Evolutionary conservation across 2,113 vertebrate species (phyloP).

Genomic region (Tauraco erythrolophus): DNA sequence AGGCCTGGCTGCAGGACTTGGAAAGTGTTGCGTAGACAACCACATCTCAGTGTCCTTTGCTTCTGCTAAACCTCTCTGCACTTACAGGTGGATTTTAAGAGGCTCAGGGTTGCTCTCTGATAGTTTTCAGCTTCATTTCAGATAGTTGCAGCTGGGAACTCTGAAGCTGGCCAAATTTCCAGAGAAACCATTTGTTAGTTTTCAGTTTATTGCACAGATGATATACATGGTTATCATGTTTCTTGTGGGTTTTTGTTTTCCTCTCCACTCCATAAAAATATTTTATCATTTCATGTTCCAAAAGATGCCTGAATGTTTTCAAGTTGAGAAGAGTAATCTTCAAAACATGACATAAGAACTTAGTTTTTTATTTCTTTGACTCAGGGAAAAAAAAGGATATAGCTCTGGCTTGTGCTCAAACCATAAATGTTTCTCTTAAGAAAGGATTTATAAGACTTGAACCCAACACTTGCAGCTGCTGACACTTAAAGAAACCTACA

Average conservation of each 20-base stretch:
- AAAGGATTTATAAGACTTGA: background rate
- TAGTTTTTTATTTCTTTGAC: background rate
- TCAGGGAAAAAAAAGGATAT: background rate
- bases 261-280: background rate
- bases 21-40: background rate
- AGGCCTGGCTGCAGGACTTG: background rate
- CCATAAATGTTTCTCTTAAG: background rate
- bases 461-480: background rate
- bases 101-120: background rate
- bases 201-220: background rate
- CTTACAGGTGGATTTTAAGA: background rate
- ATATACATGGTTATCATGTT: background rate
- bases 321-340: constrained; percentile 2
- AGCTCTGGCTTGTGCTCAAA: background rate
- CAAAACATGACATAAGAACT: background rate
- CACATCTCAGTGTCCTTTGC: background rate
- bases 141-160: background rate
- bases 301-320: background rate
- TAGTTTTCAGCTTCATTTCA: background rate
- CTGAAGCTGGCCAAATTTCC: background rate
- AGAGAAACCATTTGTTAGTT: background rate
- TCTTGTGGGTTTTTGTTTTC: constrained; percentile 19
- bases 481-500: constrained; percentile 2
- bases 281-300: background rate
- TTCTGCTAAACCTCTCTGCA: background rate